A percentile compares a stretch with the other conserved stretches of the same genome.
Evolutionary conservation across 2,888 invertebrate genomes (phyloP).

Genomic region (Noctua pronuba): DNA sequence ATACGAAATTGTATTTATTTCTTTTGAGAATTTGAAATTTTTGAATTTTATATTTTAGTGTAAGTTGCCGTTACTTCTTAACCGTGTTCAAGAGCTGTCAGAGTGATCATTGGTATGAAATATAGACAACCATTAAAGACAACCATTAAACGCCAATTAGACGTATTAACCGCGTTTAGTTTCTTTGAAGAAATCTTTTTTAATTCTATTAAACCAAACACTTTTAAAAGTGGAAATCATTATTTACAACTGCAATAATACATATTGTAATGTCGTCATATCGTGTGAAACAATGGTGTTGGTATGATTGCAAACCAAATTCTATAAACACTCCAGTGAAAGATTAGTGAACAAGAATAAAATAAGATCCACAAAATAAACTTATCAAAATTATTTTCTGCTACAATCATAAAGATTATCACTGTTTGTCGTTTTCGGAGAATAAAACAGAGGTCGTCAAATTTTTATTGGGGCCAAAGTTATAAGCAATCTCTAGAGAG

Average conservation of each 20-base stretch:
- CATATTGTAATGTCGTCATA: neutral
- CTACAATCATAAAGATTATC: constrained; percentile 21
- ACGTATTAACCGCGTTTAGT: neutral
- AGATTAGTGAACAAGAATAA: neutral
- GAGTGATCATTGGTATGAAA: neutral
- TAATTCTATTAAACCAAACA: neutral
- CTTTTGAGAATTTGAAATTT: too few species aligned
- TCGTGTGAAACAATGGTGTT: neutral
- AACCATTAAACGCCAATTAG: neutral
- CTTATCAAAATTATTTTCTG: constrained; percentile 24
- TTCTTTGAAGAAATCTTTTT: neutral
- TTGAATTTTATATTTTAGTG: too few species aligned
- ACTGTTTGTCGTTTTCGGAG: constrained; percentile 22
- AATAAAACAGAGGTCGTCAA: constrained; percentile 23
- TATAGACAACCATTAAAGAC: neutral
- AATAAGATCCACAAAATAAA: constrained; percentile 14
- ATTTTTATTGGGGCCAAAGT: constrained; percentile 45
- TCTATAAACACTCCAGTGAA: neutral
- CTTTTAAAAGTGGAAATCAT: neutral
- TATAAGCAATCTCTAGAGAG: constrained; percentile 38
- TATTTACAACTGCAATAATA: neutral
- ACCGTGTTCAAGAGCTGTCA: neutral
- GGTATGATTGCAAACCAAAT: neutral
- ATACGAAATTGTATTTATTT: too few species aligned
- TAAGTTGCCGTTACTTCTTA: too few species aligned